Base-by-base conservation (phyloP, 2,113 vertebrate genomes). In the Datnioides undecimradiatus region DNA sequence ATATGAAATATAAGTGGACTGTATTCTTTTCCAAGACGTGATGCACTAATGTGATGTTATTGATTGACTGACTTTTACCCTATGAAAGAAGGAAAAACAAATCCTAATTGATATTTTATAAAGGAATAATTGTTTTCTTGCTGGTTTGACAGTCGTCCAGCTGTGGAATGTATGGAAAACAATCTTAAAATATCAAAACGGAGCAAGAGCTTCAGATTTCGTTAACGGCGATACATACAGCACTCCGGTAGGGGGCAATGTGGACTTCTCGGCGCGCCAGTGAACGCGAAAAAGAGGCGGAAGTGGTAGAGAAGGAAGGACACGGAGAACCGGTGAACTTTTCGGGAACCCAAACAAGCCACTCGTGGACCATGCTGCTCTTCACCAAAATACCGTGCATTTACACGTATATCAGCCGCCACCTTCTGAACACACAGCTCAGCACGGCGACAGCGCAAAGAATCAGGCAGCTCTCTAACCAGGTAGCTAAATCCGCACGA, bases 401-500 rank as follows among this genome's bases (percentile, higher is more conserved):
- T 13, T 69, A 17, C 21, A 6, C 57, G 27, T 3, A 36, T 49
- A 1, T 48, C n/a, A n/a, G n/a, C n/a, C n/a, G 36, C 54, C 72
- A 40, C 6, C 4, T 57, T 1, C 33, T 9, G 3, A 76, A 52
- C 23, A 4, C 48, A 3, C 67, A 49, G 7, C 1, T 67, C 27
- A 60, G 4, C 38, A 19, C 9, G 55, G 2, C 1, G 72, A 51
- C 62, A 1, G 25, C 38, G 8, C 73, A 43, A 8, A 65, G n/a
- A 19, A 1, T 2, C 1, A 36, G 23, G 49, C 55, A 6, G 8
- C 11, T 77, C 2, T 54, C 38, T 5, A 27, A 9, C 9, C 80
- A 73, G 80, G 80, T 87, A 64, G 17, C 9, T 16, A 1, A 21
- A 12, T 19, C 34, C n/a, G n/a, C n/a, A n/a, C n/a, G 0, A 49